Evolutionary conservation across 1,140 invertebrate genomes (phyloP), one percentile per base, ranked within the genome.

Genomic region (Neodiprion lecontei): DNA sequence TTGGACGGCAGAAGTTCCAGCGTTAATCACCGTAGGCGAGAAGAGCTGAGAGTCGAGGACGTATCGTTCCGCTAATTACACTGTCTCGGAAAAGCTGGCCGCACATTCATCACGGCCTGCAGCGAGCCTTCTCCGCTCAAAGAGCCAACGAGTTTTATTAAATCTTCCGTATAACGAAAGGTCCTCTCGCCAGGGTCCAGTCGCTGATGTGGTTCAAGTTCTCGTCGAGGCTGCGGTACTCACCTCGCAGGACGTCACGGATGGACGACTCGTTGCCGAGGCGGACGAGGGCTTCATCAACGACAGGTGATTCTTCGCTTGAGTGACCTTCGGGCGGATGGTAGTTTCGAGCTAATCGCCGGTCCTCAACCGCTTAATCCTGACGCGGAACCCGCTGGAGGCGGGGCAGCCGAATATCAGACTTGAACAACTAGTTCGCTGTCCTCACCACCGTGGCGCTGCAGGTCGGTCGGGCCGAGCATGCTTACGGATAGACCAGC

Each of bases 341-440:
- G 53, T 61, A 12, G 53, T 61, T 61, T 61, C 53, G 53, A 61
- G 53, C n/a, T 61, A 61, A 61, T 61, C n/a, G 53, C n/a, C 53
- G 4, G n/a, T 7, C 53, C 53, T 61, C 53, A 4, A 61, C 53
- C 53, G 53, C 53, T 61, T 17, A 61, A 61, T 61, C 53, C 53
- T 61, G n/a, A 9, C n/a, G n/a, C 7, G 11, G 28, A 40, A 40
- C 5, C 28, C 28, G 28, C 28, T 40, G 28, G 28, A 40, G 28
- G 28, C 28, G 1, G 28, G 1, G 28, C 28, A 40, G 28, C 28
- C 5, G 28, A 40, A 40, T 61, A 14, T 61, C n/a, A 17, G 9
- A 61, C 11, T 61, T 61, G 53, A 12, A 9, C 53, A 61, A 61
- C 53, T 9, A 14, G 53, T 61, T 17, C 11, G 53, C 53, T 61